These are phyloP conservation scores for Anhinga anhinga DNA, from an alignment of 2,113 vertebrate genomes.

Conservation along the genomic window DNA sequence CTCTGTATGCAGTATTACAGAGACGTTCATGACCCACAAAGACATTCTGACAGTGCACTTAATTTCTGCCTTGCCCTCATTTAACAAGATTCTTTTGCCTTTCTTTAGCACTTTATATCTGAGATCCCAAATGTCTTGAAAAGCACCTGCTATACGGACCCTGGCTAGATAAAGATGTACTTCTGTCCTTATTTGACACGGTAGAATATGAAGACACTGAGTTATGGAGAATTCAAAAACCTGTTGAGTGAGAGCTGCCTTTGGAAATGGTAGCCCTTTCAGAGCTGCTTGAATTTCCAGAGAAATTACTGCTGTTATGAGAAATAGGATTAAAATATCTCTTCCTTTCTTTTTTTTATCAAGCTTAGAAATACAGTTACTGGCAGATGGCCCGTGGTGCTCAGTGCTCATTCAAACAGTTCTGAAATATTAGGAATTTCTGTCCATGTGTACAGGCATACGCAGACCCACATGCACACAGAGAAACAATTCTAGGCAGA, in stretches of 20 bases:
- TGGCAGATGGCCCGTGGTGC: slow-evolving; percentile 20
- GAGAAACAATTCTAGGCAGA: not conserved
- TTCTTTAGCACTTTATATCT: not conserved
- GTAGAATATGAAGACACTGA: not conserved
- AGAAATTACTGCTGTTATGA: not conserved
- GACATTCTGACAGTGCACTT: not conserved
- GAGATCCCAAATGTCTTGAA: not conserved
- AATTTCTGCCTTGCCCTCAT: not conserved
- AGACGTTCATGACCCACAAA: not conserved
- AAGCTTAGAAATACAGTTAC: not conserved
- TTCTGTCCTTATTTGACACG: not conserved
- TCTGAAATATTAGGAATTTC: not conserved
- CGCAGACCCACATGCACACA: not conserved
- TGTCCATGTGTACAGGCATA: slow-evolving; percentile 6
- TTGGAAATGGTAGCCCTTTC: not conserved
- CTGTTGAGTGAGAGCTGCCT: not conserved
- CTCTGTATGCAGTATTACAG: not conserved
- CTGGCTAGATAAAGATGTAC: not conserved
- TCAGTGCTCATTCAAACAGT: not conserved
- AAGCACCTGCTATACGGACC: not conserved
- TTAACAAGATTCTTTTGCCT: not conserved
- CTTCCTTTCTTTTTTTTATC: not conserved
- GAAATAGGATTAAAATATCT: slow-evolving; percentile 31
- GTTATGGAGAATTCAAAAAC: not conserved
- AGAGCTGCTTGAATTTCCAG: not conserved